Base-by-base conservation (phyloP, 2,888 invertebrate species). In the Hydraecia micacea region DNA sequence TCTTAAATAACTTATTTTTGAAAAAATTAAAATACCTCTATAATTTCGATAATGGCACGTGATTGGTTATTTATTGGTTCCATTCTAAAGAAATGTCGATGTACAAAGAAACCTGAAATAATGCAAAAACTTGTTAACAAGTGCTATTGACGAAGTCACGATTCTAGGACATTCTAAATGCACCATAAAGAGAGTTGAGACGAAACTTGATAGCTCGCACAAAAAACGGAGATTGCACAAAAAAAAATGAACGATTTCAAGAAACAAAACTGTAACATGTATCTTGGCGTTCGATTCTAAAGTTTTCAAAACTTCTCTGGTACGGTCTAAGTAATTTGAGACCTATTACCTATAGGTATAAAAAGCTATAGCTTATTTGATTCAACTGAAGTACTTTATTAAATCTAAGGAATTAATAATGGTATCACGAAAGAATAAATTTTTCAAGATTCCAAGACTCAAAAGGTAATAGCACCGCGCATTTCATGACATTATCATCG, bases 111-210 rank as follows among this genome's bases (percentile, higher is more conserved):
- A 49, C 25, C 58, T 42, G 42, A 80, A n/a, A 46, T 49, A 52
- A 36, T 32, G 21, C 18, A 76, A 60, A 75, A 84, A 72, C 42
- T 68, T 60, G 62, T 13, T 68, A 58, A 55, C 11, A 81, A 63
- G 21, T 66, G 39, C 42, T 32, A 55, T 60, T 69, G 46, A 62
- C 32, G 9, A 42, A 66, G 72, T 77, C 81, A 77, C 77, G 81
- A 58, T 70, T 77, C 77, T 46, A 73, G 62, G 52, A 66, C 69
- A 77, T 70, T 85, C 60, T 70, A 67, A 74, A 80, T 75, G 63
- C 62, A 80, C 25, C 39, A 25, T 63, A 71, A 42, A 79, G 52
- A 73, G 49, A 83, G 36, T 18, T 18, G 36, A 74, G 25, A 39
- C 46, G 28, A 55, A n/a, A 49, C 36, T 42, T 83, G 55, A 81